Conservation (phyloP, 2,888 invertebrate genomes). For the Cephus sareptanus region DNA sequence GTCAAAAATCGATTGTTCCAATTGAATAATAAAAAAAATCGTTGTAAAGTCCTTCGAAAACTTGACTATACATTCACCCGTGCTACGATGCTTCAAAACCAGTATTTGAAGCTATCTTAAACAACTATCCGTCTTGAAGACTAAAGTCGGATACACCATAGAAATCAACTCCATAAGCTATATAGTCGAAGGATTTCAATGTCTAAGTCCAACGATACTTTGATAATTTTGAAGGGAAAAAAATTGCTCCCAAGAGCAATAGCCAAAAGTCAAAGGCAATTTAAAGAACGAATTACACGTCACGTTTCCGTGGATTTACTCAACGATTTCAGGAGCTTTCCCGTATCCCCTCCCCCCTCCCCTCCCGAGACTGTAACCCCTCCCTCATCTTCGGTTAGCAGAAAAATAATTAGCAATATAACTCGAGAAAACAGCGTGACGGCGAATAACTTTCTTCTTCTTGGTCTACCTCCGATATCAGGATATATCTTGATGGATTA, state of each 20-base stretch:
- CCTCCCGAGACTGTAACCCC: neutral
- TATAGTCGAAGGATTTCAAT: neutral
- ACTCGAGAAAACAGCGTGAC: conserved; percentile 32
- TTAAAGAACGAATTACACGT: neutral
- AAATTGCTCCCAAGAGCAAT: neutral
- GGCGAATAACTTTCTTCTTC: conserved; percentile 2
- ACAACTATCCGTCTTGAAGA: neutral
- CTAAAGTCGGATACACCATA: neutral
- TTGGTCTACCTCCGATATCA: conserved; percentile 22
- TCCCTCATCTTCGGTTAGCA: neutral
- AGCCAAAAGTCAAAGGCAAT: neutral
- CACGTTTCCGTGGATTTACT: neutral
- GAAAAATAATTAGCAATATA: conserved; percentile 49
- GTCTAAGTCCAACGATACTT: neutral
- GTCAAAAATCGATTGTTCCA: neutral
- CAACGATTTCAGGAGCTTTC: neutral
- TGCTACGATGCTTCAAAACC: neutral
- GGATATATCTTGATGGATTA: conserved; percentile 42
- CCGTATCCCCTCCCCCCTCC: no score
- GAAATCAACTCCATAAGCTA: neutral
- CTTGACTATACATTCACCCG: neutral
- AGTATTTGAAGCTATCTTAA: neutral
- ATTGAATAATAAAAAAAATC: neutral
- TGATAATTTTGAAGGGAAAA: neutral
- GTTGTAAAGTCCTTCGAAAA: neutral